Evolutionary conservation across 2,113 vertebrate species (phyloP), one percentile per base, ranked within the genome.

Genomic region (Orientallactaga bullata): DNA sequence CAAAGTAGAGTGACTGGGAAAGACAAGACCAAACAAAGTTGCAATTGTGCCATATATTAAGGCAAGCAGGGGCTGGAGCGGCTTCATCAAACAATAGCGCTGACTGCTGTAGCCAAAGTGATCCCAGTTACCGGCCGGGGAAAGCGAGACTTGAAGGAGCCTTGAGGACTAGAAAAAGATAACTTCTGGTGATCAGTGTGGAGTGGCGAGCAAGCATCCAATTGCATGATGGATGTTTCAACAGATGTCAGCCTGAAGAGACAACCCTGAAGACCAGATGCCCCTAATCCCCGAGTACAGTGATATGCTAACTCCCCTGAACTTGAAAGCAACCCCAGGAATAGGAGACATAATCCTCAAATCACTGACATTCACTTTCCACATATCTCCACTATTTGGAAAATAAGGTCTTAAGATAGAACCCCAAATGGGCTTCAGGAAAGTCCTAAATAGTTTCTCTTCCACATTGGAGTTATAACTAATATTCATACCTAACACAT

Each of bases 381-480:
- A 61, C 10, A 32, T 18, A 89, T 51, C 32, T 73, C 16, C 23
- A 42, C 60, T 88, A 26, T 42, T 65, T 81, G 61, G 28, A 73
- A 63, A 80, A 65, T 42, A 73, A 47, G 2, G 17, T 47, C 26
- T 82, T 65, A 35, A 17, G 84, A 61, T 32, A 92, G 63, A 88
- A 85, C 26, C 12, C 47, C 39, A 89, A 55, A 16, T 85, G 51
- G 8, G 35, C 82, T 88, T 82, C 32, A 93, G 42, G 80, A 91
- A 94, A 78, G 3, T 94, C 90, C 73, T 81, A 17, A 21, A 68
- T 80, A 23, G 5, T 93, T 81, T 90, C 47, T 79, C 15, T 79
- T 88, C 58, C 17, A 66, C 10, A n/a, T 4, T 37, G 23, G 4
- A 82, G 6, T 95, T 90, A 78, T 37, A 65, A 79, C 1, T 24